Evolutionary conservation across 2,113 vertebrate species (phyloP), one percentile per base, ranked within the genome.

Genomic region (Alethe diademata): DNA sequence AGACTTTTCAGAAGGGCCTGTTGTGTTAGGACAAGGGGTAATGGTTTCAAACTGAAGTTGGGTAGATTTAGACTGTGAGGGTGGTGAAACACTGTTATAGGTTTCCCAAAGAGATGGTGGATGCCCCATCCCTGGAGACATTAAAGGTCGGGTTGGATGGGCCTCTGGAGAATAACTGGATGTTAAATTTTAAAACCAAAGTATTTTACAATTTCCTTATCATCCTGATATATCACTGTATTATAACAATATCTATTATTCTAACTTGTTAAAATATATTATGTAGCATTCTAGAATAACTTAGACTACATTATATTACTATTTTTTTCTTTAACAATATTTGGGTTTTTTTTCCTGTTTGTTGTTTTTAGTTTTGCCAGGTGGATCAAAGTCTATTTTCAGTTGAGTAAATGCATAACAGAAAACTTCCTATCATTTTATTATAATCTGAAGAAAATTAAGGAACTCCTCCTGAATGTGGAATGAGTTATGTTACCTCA

Each of bases 321-420:
- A 25, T 36, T 43, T 67, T 72, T 86, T 86, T 43, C 20, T 66
- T 56, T 11, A 71, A 53, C 20, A 40, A 5, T 56, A 25, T 47
- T 65, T 48, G 11, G 3, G 1, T 2, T 0, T 2, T 51, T 60
- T 60, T 72, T 73, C n/a, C 19, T 72, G 13, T 50, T 70, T 70
- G 5, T 31, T 87, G 2, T 78, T 82, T 71, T 48, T 56, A 60
- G 12, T 56, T 79, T 72, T 89, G 8, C 31, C 15, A 28, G 6
- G 6, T 38, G 10, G 11, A 13, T 76, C 38, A 76, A 80, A 79
- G 28, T 61, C 19, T 80, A 13, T 8, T 38, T 72, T 80, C 40
- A 43, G 4, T 31, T 11, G 9, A 48, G 17, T 43, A 62, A 82
- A 72, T 84, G 36, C 6, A 20, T 33, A 54, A 19, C 20, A 78